Conservation (phyloP, 2,888 invertebrate species). For the Pseudococcus longispinus region DNA sequence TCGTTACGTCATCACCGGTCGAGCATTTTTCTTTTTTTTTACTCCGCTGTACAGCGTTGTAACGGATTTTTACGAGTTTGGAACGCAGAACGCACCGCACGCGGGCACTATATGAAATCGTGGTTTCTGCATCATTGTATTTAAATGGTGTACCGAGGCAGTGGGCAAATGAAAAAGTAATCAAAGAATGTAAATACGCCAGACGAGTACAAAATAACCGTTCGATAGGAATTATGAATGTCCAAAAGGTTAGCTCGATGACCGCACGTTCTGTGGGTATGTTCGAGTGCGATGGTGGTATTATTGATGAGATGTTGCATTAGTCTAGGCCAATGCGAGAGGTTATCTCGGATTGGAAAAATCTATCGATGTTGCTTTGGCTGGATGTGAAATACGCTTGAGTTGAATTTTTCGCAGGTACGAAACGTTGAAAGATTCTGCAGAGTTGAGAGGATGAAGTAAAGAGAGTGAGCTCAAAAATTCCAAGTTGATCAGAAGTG, state of each 20-base stretch:
- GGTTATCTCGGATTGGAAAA: background rate
- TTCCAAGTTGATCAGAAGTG: too few relatives aligned
- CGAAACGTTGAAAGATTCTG: too few relatives aligned
- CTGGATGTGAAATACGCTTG: too few relatives aligned
- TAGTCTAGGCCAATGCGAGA: background rate
- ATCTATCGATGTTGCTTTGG: background rate
- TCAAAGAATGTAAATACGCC: slow-evolving; percentile 16
- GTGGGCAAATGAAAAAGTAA: slow-evolving; percentile 30
- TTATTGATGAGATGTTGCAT: background rate
- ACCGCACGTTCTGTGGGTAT: slow-evolving; percentile 9
- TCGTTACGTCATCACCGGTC: slow-evolving; percentile 32
- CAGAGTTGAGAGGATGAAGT: too few relatives aligned
- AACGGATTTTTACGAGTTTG: slow-evolving; percentile 11
- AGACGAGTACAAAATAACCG: background rate
- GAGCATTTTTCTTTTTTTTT: background rate
- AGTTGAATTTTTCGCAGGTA: too few relatives aligned
- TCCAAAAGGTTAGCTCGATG: background rate
- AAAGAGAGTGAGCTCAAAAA: too few relatives aligned
- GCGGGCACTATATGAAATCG: background rate
- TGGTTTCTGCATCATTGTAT: slow-evolving; percentile 34
- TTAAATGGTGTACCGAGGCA: background rate
- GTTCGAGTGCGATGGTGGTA: background rate
- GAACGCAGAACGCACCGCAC: background rate
- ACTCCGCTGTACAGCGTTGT: background rate
- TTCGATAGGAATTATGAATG: slow-evolving; percentile 21